Base-by-base conservation (phyloP, 2,797 vertebrate genomes). In the Huso huso region DNA sequence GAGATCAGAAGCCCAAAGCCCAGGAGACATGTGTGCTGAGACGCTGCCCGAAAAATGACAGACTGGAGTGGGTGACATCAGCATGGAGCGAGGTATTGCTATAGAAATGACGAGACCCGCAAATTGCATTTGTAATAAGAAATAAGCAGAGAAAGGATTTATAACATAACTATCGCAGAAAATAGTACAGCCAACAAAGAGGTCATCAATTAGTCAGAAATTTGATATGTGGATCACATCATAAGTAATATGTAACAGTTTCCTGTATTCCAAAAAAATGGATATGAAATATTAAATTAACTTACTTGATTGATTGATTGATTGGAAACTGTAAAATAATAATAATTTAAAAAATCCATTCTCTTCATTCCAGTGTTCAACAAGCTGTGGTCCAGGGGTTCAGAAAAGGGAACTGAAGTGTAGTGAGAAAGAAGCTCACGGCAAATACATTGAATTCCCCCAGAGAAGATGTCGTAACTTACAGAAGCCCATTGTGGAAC, bases 21-120 rank as follows among this genome's bases (percentile, higher is more conserved):
- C 94, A 95, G 66, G 93, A 97, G 86, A 89, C 81, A 48, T 99
- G 97, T 0, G 91, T 96, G 62, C 82, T 95, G 9, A 86, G 90
- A 58, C 92, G 96, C 13, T 99, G 97, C 78, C 96, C 95, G 69
- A 95, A 84, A 71, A 97, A 97, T 0, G 92, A 89, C 58, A 87
- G 84, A 62, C 91, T 97, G 5, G 93, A 95, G 82, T 99, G 96
- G 96, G 81, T 90, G 66, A 72, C 88, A 11, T 88, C 90, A 37
- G 74, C 92, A 1, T 99, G 96, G 96, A 91, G 91, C 72, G 93
- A 97, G 95, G 96, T 99, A 88, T 73, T 53, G 63, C 6, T 7
- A 2, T 15, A 51, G 12, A 72, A 63, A 18, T 49, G 12, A 65
- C 10, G 23, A 37, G 68, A 37, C 60, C 48, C 52, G 53, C 9